phyloP scores from a whole-genome alignment of 2,113 vertebrate genomes.

The Phycodurus eques region DNA sequence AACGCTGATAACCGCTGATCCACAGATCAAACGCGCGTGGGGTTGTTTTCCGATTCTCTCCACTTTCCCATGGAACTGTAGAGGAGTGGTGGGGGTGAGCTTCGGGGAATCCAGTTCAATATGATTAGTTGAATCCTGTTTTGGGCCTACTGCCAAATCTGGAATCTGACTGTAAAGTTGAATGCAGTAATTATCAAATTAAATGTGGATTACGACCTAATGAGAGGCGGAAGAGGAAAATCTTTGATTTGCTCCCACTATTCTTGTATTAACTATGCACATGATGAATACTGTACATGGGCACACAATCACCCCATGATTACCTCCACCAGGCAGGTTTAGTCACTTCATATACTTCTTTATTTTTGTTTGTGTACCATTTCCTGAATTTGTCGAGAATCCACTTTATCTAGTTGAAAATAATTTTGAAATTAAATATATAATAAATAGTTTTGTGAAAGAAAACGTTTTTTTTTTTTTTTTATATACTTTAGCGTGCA shows the following conservation, averaged over 20 bases:
- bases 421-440: no score
- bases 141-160: constrained; percentile 40
- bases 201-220: constrained; percentile 10
- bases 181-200: constrained; percentile 30
- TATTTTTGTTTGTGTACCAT: no score
- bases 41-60: constrained; percentile 21
- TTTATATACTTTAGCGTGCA: no score
- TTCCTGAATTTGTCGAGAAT: no score
- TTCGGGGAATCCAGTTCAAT: constrained; percentile 39
- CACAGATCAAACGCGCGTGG: constrained; percentile 32
- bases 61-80: constrained; percentile 53
- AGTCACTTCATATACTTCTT: no score
- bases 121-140: constrained; percentile 35
- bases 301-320: no score
- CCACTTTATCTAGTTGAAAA: no score
- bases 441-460: no score
- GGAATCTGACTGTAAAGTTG: constrained; percentile 17
- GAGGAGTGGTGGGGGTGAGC: not conserved
- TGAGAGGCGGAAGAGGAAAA: not conserved
- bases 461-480: no score
- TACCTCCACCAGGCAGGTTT: no score
- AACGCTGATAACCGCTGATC: constrained; percentile 19
- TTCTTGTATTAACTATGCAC: not conserved
- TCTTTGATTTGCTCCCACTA: not conserved
- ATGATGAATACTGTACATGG: not conserved